Base-by-base conservation (phyloP, 2,888 invertebrate genomes). In the Epicampocera succincta region DNA sequence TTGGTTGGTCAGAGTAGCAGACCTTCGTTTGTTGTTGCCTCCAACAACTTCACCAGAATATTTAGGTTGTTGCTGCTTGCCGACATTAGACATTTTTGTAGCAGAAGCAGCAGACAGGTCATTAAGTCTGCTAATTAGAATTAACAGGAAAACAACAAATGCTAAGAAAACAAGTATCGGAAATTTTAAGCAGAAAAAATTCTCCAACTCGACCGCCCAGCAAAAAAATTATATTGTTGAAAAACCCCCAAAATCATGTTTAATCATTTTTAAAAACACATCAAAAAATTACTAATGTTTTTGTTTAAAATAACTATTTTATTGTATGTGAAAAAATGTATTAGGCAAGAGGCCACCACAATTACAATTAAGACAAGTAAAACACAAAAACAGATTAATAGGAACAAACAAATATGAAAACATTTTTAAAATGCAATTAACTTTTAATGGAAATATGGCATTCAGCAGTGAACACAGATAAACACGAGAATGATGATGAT, bases 91-190 rank as follows among this genome's bases (percentile, higher is more conserved):
- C 42, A 58, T 33, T 68, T 33, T 33, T 76, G 46, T 56, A 46
- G 76, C 54, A 69, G 46, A 46, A 61, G 66, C 76, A 76, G 69
- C 76, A 76, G 69, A 76, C 76, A 76, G 76, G 76, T 69, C 76
- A 76, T 69, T 69, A 61, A 46, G 76, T 69, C 76, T 69, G 54
- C 69, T 69, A 69, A 76, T 76, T 76, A 48, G 29, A 68, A 33
- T 58, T 66, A 61, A 12, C 19, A 38, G 9, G 52, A 74, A 74
- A 46, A 38, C 2, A n/a, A n/a, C n/a, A 11, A 21, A 19, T 42
- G 38, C 12, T 40, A 33, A 25, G 25, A 25, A 25, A 1, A 33
- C 33, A 33, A 33, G 8, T 33, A 3, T 33, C 1, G 3, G 33
- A 33, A 33, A 33, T 33, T 33, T 33, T 33, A 33, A 33, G 33